A percentile compares a stretch with the other conserved stretches of the same genome.
phyloP scores from a whole-genome alignment of 2,113 vertebrate genomes.

The Tapirus terrestris region DNA sequence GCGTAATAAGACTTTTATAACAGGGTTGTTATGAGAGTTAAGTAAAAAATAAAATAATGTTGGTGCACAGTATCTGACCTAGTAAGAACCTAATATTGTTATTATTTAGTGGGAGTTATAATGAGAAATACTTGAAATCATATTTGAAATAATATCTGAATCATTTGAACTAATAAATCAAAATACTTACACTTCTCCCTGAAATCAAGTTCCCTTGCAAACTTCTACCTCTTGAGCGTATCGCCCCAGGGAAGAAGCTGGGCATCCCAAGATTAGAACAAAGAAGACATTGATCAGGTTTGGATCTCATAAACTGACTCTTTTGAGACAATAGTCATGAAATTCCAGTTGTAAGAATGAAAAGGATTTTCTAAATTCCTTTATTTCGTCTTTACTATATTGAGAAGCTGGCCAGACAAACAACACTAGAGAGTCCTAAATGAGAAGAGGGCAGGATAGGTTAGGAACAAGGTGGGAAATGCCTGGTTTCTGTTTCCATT shows the following conservation, averaged over 20 bases:
- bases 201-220: background rate
- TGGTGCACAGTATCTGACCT: background rate
- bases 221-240: background rate
- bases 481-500: background rate
- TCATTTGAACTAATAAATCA: constrained; percentile 53
- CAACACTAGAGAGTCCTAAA: background rate
- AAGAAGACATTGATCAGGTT: constrained; percentile 45
- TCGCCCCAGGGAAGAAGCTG: background rate
- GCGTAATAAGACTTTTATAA: background rate
- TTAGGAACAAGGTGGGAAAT: background rate
- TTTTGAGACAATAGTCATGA: constrained; percentile 58
- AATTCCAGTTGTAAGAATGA: constrained; percentile 34
- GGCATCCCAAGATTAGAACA: constrained; percentile 51
- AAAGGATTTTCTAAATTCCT: constrained; percentile 64
- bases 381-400: constrained; percentile 44
- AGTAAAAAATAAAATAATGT: constrained; percentile 16
- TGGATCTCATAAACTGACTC: background rate
- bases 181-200: background rate
- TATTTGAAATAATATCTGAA: constrained; percentile 45
- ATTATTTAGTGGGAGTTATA: background rate
- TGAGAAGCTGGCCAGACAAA: background rate
- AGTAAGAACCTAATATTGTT: background rate
- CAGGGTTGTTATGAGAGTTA: background rate
- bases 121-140: constrained; percentile 47
- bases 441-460: background rate